A percentile compares a stretch with the other conserved stretches of the same genome.
Evolutionary conservation across 2,888 invertebrate genomes (phyloP).

Genomic region (Ormyrus rosae): DNA sequence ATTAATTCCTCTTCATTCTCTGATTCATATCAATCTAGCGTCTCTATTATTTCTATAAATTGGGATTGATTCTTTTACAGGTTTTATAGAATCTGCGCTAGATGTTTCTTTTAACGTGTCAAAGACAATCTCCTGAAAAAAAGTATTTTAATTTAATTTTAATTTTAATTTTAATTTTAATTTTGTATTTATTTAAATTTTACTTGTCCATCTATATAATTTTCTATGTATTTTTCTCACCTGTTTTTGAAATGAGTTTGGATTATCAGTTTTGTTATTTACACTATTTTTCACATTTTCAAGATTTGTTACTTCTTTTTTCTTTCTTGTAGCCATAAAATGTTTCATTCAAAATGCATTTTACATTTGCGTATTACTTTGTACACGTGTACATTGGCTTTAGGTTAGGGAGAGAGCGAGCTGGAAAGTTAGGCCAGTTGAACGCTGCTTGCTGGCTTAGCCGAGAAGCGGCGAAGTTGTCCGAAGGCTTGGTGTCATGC

Average conservation of each 20-base stretch:
- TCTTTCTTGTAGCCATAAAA: constrained; percentile 39
- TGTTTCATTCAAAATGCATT: too few species aligned
- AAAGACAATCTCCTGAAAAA: constrained; percentile 24
- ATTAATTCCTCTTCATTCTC: constrained; percentile 36
- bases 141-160: neutral
- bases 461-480: too few species aligned
- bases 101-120: neutral
- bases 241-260: neutral
- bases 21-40: constrained; percentile 63
- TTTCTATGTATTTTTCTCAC: neutral
- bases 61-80: neutral
- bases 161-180: neutral
- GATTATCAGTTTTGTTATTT: neutral
- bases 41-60: constrained; percentile 23
- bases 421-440: too few species aligned
- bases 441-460: too few species aligned
- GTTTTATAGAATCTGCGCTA: constrained; percentile 13
- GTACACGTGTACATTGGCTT: too few species aligned
- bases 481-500: too few species aligned
- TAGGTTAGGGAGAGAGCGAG: too few species aligned
- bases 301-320: constrained; percentile 28
- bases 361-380: too few species aligned
- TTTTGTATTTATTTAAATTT: constrained; percentile 1
- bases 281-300: neutral
- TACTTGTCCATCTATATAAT: constrained; percentile 12